Evolutionary conservation across 1,140 invertebrate species (phyloP), one percentile per base, ranked within the genome.

Genomic region (Aporrectodea caliginosa): DNA sequence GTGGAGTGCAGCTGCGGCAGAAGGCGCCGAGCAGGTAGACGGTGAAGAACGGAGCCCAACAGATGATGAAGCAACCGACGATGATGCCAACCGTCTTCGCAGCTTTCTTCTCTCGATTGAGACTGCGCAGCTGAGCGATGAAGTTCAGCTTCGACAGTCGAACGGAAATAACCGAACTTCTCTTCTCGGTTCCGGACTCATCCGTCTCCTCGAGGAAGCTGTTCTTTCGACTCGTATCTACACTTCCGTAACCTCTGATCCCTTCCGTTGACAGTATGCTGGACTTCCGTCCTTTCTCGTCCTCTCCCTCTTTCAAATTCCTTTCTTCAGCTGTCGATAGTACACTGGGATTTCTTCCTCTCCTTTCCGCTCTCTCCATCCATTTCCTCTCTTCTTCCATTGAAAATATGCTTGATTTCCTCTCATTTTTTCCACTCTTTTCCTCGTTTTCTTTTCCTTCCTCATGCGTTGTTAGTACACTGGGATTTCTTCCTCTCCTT

Each of bases 31-130:
- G 34, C 1, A 79, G 78, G 35, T 79, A 79, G 35, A 79, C 78
- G 32, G 33, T 89, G 79, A 91, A 91, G 83, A 91, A 91, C 1
- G 90, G 90, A n/a, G 91, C 81, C 90, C 90, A 91, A 81, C 90
- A 92, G 12, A 91, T 84, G 16, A 90, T 86, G 83, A 92, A 91
- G 0, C 90, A 90, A 14, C 91, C 90, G 81, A 91, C 89, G 76
- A 91, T 91, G 30, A 91, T 90, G 1, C 91, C 91, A 22, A 79
- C 78, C 69, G 78, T 79, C 34, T 79, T 79, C 1, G 78, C 78
- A 22, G 78, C 78, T 30, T 79, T 79, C 35, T 79, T 79, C 78
- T 79, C 78, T 31, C 73, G 73, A 71, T 79, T 79, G 29, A 79
- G 32, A 22, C 35, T 34, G n/a, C 58, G 73, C 35, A 79, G 0